These are phyloP conservation scores for Pelodiscus sinensis DNA, from an alignment of 2,113 vertebrate species.

Conservation along the genomic window DNA sequence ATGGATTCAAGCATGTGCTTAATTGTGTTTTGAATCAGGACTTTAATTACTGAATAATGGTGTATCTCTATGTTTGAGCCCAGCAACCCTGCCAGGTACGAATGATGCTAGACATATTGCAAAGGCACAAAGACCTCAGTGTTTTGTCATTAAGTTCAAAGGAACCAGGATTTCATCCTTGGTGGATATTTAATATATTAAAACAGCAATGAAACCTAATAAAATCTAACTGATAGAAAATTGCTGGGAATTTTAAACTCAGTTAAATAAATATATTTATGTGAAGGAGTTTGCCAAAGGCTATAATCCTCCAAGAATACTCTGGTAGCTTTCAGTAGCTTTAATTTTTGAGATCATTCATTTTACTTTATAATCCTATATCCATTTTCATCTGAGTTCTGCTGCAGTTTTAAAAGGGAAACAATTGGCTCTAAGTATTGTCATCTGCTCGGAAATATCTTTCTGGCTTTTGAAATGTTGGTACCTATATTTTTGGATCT, in stretches of 20 bases:
- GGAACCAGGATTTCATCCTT: fast-evolving
- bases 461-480: background rate
- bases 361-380: background rate
- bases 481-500: background rate
- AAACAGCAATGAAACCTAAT: background rate
- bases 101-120: background rate
- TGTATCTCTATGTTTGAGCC: conserved; percentile 31
- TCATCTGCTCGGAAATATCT: background rate
- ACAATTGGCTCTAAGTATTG: background rate
- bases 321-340: background rate
- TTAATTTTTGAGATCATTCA: background rate
- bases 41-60: conserved; percentile 39
- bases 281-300: background rate
- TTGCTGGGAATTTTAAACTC: background rate
- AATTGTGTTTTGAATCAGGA: conserved; percentile 8
- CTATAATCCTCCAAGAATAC: background rate
- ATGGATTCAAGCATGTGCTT: conserved; percentile 11
- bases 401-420: background rate
- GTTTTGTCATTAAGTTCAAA: background rate
- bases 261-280: background rate
- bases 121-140: background rate
- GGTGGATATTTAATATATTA: background rate
- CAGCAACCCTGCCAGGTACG: background rate
- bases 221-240: background rate
- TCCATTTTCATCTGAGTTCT: background rate